These are phyloP conservation scores for Phymastichus coffea DNA, from an alignment of 1,140 invertebrate genomes.

Conservation along the genomic window DNA sequence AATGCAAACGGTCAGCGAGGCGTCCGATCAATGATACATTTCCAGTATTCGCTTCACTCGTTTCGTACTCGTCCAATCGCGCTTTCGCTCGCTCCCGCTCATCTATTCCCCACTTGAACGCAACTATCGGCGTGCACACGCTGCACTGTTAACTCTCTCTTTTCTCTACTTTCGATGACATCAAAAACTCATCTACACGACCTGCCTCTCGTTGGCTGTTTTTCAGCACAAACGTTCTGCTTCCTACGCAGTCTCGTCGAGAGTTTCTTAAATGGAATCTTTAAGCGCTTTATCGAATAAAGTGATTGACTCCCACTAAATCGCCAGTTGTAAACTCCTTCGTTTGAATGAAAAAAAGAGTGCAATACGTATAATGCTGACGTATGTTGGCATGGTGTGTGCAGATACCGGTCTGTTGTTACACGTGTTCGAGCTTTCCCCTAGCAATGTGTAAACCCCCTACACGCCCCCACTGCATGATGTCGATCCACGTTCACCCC, in stretches of 20 bases:
- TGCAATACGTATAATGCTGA: no score
- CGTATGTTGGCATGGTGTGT: no score
- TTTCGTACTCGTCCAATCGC: constrained; percentile 12
- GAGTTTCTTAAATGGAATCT: no score
- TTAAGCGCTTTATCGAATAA: no score
- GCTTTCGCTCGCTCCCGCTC: background rate
- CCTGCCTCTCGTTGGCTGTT: no score
- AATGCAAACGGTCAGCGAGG: constrained; percentile 16
- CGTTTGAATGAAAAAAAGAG: no score
- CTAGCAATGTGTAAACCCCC: constrained; percentile 29
- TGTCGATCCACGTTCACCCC: background rate
- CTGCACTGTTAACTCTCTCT: background rate
- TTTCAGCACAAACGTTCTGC: no score
- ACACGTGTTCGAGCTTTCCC: constrained; percentile 45
- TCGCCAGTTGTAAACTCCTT: no score
- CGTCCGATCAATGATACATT: constrained; percentile 36
- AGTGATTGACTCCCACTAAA: no score
- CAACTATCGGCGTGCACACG: background rate
- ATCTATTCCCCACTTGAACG: background rate
- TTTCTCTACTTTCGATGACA: no score
- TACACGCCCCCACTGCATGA: constrained; percentile 10
- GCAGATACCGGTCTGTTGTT: constrained; percentile 37
- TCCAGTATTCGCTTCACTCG: constrained; percentile 31
- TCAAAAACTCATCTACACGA: no score
- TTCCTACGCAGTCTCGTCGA: no score